Conservation (phyloP, 2,888 invertebrate genomes). For the Dynastes grantii region DNA sequence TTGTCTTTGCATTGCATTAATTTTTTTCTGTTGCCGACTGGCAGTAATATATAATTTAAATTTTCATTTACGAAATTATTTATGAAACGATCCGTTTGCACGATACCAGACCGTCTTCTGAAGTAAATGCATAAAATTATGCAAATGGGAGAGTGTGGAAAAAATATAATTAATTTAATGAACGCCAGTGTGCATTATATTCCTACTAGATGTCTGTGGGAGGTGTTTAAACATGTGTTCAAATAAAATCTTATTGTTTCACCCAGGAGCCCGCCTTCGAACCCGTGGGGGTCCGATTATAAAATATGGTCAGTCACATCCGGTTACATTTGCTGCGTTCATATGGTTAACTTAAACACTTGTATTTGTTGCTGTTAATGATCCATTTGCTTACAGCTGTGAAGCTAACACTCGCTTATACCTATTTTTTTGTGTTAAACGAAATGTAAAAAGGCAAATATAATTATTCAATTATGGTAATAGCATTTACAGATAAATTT, state of each 20-base stretch:
- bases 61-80: constrained; percentile 68
- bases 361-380: constrained; percentile 45
- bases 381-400: constrained; percentile 37
- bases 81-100: constrained; percentile 65
- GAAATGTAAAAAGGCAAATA: neutral
- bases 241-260: constrained; percentile 68
- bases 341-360: constrained; percentile 47
- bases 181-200: constrained; percentile 44
- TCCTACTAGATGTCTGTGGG: constrained; percentile 54
- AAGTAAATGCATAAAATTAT: constrained; percentile 48
- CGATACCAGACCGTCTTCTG: constrained; percentile 58
- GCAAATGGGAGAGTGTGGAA: constrained; percentile 38
- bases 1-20: constrained; percentile 68
- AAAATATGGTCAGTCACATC: constrained; percentile 64
- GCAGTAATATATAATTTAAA: constrained; percentile 66
- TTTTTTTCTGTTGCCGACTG: constrained; percentile 60
- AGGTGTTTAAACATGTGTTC: constrained; percentile 66
- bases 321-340: constrained; percentile 55
- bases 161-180: constrained; percentile 52
- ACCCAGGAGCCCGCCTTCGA: constrained; percentile 63
- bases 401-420: constrained; percentile 7
- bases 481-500: neutral
- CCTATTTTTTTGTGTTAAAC: constrained; percentile 21
- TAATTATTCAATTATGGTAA: constrained; percentile 19
- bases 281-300: constrained; percentile 60